phyloP scores from a whole-genome alignment of 2,888 invertebrate genomes.

The Drosophila suboccidentalis region DNA sequence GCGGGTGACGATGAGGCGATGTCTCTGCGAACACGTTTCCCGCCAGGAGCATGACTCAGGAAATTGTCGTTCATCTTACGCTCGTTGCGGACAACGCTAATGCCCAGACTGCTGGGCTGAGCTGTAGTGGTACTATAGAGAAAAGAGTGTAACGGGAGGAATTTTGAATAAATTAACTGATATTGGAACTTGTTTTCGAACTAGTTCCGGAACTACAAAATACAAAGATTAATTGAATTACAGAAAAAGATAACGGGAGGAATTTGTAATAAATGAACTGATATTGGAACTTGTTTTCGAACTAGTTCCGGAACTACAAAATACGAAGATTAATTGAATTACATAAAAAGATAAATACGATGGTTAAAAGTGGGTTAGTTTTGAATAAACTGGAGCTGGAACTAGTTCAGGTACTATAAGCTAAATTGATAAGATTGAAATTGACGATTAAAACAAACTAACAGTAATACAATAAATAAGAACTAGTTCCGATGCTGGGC shows the following conservation, averaged over 20 bases:
- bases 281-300: not conserved
- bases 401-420: not conserved
- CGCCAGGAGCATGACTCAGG: slow-evolving; percentile 32
- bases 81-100: slow-evolving; percentile 62
- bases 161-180: not conserved
- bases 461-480: not conserved
- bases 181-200: not conserved
- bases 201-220: not conserved
- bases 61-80: slow-evolving; percentile 71
- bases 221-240: too few species aligned
- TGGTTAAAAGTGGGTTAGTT: not conserved
- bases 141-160: not conserved
- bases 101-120: slow-evolving; percentile 22
- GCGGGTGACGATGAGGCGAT: slow-evolving; percentile 82
- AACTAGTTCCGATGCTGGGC: not conserved
- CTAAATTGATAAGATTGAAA: not conserved
- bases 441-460: not conserved
- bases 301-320: not conserved
- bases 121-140: slow-evolving; percentile 35
- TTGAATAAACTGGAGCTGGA: not conserved
- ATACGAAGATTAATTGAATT: too few species aligned
- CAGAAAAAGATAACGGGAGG: too few species aligned
- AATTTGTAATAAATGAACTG: not conserved
- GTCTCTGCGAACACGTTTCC: slow-evolving; percentile 78
- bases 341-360: too few species aligned